Evolutionary conservation across 2,113 vertebrate species (phyloP), one percentile per base, ranked within the genome.

Genomic region (Dromas ardeola): DNA sequence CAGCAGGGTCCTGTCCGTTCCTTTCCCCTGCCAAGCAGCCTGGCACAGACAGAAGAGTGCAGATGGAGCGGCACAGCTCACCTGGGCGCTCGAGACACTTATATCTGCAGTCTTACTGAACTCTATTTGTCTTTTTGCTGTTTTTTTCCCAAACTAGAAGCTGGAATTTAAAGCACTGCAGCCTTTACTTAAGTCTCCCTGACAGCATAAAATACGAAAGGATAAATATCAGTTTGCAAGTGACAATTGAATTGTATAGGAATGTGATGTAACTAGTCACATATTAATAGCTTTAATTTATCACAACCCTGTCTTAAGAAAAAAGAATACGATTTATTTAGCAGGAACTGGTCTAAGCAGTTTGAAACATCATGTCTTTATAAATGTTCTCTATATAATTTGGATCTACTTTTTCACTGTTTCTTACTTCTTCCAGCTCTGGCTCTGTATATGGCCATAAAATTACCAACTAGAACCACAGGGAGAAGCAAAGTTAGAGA

Each of bases 1-100:
- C 93, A 96, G 96, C 96, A 93, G 96, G 95, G 90, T 93, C 96
- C 96, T 91, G 93, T 93, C 95, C 91, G 1, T 88, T 80, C 74
- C 71, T 34, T 80, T 88, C 18, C 70, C 74, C 63, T 97, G 97
- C 96, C 97, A 97, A 96, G 71, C 62, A 85, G 85, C 43, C 91
- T 97, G 97, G 97, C 97, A 97, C 38, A 0, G 81, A 66, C 42
- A 88, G n/a, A 50, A 34, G 81, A 95, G 95, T 90, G 96, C 96
- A 97, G 96, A 97, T 97, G 97, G 96, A 97, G 83, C 10, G 0
- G 87, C 89, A 32, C 63, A 70, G 87, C 95, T 97, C 94, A 97
- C 97, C 96, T 97, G 95, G 85, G 79, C 10, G 3, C 87, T 93
- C 8, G 17, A 85, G 93, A 61, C 84, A 62, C 81, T 90, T 27